phyloP scores from a whole-genome alignment of 2,113 vertebrate genomes.

The Hiodon alosoides region DNA sequence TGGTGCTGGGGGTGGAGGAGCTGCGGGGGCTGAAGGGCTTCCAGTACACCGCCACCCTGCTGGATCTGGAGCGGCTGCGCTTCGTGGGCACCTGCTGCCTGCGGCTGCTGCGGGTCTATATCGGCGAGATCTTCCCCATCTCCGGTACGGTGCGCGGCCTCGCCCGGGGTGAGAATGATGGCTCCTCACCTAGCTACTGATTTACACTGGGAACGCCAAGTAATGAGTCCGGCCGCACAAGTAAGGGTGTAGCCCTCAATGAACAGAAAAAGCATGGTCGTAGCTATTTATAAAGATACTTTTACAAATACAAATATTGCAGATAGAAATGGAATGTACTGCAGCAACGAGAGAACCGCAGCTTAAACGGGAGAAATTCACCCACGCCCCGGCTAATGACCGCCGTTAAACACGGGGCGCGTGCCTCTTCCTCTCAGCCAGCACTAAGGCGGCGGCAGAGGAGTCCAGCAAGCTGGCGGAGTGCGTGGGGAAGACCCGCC shows the following conservation, averaged over 20 bases:
- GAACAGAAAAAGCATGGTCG: not conserved
- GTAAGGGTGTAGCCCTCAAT: not conserved
- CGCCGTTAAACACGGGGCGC: not conserved
- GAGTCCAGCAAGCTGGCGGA: conserved; percentile 97
- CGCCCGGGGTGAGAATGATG: not conserved
- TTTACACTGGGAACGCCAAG: not conserved
- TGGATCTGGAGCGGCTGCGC: conserved; percentile 91
- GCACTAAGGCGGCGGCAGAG: conserved; percentile 89
- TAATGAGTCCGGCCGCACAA: not conserved
- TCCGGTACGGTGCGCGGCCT: conserved; percentile 67
- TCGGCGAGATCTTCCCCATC: conserved; percentile 96
- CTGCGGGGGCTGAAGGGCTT: conserved; percentile 93
- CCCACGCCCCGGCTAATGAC: too few species aligned
- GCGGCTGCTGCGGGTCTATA: conserved; percentile 89
- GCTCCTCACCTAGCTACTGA: not conserved
- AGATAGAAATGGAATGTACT: too few species aligned
- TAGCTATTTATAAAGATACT: too few species aligned
- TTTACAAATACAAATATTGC: too few species aligned
- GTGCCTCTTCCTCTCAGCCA: conserved; percentile 57
- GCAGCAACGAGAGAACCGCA: too few species aligned
- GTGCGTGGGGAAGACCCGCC: conserved; percentile 95
- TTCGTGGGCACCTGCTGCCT: conserved; percentile 96
- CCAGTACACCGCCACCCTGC: conserved; percentile 91
- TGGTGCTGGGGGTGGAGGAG: conserved; percentile 94
- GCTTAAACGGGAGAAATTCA: too few species aligned